phyloP scores from a whole-genome alignment of 1,140 invertebrate genomes.

The Forficula auricularia region DNA sequence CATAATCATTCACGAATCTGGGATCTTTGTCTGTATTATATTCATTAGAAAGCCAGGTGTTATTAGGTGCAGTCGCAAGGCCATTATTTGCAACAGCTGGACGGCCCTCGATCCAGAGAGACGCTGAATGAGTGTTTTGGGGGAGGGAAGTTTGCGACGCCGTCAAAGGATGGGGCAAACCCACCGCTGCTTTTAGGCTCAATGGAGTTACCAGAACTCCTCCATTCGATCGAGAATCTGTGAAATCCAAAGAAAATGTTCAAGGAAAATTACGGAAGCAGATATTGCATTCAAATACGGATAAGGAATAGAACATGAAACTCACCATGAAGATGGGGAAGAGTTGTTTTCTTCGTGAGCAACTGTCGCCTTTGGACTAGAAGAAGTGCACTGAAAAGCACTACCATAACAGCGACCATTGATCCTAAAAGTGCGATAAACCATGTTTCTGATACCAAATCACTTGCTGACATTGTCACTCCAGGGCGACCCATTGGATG shows the following conservation, averaged over 20 bases:
- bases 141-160: neutral
- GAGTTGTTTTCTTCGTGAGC: slow-evolving; percentile 35
- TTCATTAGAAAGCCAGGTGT: too few species aligned
- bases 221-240: slow-evolving; percentile 27
- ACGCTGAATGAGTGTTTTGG: slow-evolving; percentile 9
- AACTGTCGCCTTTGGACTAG: slow-evolving; percentile 39
- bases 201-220: slow-evolving; percentile 27
- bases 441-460: slow-evolving; percentile 51
- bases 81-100: neutral
- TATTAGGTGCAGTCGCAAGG: too few species aligned
- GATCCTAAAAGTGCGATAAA: slow-evolving; percentile 56
- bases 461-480: slow-evolving; percentile 13
- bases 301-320: neutral
- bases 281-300: too few species aligned
- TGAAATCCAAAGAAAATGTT: too few species aligned
- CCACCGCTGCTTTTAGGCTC: slow-evolving; percentile 17
- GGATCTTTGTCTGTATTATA: too few species aligned
- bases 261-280: too few species aligned
- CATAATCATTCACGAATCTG: slow-evolving; percentile 5
- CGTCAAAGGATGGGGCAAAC: slow-evolving; percentile 17
- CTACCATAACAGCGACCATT: slow-evolving; percentile 50
- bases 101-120: slow-evolving; percentile 15
- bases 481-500: too few species aligned
- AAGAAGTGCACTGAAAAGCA: slow-evolving; percentile 48
- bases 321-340: slow-evolving; percentile 9